These are phyloP conservation scores for Ethmia dodecea DNA, from an alignment of 2,888 invertebrate genomes.

Conservation along the genomic window DNA sequence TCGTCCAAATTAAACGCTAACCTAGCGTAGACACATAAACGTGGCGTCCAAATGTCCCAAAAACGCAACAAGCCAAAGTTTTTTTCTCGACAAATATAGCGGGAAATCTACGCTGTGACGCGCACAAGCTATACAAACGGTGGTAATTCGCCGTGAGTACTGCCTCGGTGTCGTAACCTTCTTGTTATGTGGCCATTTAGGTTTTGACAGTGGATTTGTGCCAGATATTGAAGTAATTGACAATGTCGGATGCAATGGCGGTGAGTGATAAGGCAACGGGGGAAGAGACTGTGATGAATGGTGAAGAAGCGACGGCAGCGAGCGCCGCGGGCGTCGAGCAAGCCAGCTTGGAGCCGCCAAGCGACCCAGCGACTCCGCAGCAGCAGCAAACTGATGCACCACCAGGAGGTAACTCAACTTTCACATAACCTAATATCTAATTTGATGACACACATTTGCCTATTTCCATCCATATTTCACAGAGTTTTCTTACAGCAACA, in stretches of 20 bases:
- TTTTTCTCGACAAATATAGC: conserved; percentile 57
- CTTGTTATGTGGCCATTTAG: conserved; percentile 61
- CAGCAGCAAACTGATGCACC: conserved; percentile 26
- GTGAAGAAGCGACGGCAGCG: conserved; percentile 37
- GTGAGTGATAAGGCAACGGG: conserved; percentile 60
- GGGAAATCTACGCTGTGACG: conserved; percentile 72
- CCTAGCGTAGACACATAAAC: conserved; percentile 7
- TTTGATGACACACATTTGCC: conserved; percentile 44
- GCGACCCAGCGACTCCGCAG: conserved; percentile 26
- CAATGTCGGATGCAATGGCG: conserved; percentile 75
- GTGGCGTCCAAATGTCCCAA: conserved; percentile 26
- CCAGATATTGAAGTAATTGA: conserved; percentile 54
- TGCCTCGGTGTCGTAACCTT: conserved; percentile 51
- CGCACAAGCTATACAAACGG: conserved; percentile 55
- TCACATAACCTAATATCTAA: conserved; percentile 55
- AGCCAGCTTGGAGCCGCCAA: conserved; percentile 26
- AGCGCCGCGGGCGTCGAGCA: conserved; percentile 32
- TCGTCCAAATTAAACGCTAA: conserved; percentile 11
- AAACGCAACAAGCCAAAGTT: conserved; percentile 31
- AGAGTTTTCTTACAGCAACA: too few species aligned
- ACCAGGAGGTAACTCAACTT: conserved; percentile 44
- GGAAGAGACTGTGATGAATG: conserved; percentile 46
- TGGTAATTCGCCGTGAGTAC: conserved; percentile 49
- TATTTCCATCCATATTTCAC: too few species aligned
- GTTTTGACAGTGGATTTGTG: conserved; percentile 52